These are phyloP conservation scores for Aepyceros melampus DNA, from an alignment of 2,113 vertebrate species.

Conservation along the genomic window DNA sequence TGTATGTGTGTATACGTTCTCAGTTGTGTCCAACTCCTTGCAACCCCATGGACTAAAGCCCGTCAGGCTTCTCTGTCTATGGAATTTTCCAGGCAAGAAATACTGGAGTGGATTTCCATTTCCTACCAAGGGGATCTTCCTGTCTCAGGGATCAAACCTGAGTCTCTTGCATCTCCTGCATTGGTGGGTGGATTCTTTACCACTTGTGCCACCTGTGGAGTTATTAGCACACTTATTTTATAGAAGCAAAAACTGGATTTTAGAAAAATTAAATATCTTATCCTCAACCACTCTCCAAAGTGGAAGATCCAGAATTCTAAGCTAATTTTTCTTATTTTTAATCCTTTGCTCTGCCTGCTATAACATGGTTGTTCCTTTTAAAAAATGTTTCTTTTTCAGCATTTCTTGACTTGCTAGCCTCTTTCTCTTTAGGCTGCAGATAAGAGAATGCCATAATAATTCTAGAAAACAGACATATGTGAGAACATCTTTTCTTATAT, in stretches of 20 bases:
- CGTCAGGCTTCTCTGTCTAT: not conserved
- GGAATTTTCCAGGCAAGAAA: not conserved
- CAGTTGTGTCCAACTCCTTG: not conserved
- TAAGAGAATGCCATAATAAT: not conserved
- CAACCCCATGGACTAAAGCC: not conserved
- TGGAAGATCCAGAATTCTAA: not conserved
- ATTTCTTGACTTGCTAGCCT: not conserved
- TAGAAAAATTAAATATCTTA: not conserved
- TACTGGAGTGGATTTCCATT: not conserved
- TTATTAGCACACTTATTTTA: not conserved
- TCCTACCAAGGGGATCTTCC: not conserved
- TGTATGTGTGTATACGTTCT: not conserved
- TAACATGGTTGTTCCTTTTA: not conserved
- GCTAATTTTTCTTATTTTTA: not conserved
- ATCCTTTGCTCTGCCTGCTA: not conserved
- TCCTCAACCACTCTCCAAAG: not conserved
- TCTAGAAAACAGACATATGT: not conserved
- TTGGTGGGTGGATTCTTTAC: not conserved
- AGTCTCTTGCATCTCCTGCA: not conserved
- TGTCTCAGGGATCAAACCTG: rapidly evolving
- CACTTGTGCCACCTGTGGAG: not conserved
- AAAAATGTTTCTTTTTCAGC: not conserved
- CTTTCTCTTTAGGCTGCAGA: not conserved
- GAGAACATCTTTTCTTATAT: not conserved
- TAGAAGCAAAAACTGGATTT: not conserved